Conservation (phyloP, 1,140 invertebrate species). For the Stegodyphus dumicola region DNA sequence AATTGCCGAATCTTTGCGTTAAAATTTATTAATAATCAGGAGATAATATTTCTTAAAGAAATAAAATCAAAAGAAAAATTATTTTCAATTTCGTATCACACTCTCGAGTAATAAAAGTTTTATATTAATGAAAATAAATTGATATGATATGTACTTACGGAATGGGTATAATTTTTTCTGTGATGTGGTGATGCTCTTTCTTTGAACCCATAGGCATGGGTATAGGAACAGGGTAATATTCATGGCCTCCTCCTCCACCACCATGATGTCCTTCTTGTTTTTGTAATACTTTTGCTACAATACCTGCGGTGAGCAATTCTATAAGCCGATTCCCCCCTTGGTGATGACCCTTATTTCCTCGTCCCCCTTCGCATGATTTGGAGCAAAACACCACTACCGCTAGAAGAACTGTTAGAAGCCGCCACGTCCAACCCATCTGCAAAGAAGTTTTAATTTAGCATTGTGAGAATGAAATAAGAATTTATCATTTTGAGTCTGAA, state of each 20-base stretch:
- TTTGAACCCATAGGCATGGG: constrained; percentile 16
- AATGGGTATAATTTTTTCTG: constrained; percentile 47
- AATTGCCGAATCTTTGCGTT: too few species aligned
- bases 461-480: too few species aligned
- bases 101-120: too few species aligned
- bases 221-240: constrained; percentile 37
- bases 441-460: neutral
- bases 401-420: neutral
- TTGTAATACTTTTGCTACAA: constrained; percentile 44
- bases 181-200: constrained; percentile 20
- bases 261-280: constrained; percentile 31
- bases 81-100: too few species aligned
- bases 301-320: constrained; percentile 38
- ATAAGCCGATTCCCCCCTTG: constrained; percentile 12
- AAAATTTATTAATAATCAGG: too few species aligned
- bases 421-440: neutral
- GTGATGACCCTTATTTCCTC: neutral
- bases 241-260: constrained; percentile 7
- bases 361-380: neutral
- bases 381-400: neutral
- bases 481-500: too few species aligned
- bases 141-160: neutral
- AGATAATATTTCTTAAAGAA: too few species aligned
- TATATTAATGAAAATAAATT: too few species aligned
- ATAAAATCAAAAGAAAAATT: too few species aligned